A percentile compares a stretch with the other conserved stretches of the same genome.
Evolutionary conservation across 2,113 vertebrate species (phyloP).

Genomic region (Lota lota): DNA sequence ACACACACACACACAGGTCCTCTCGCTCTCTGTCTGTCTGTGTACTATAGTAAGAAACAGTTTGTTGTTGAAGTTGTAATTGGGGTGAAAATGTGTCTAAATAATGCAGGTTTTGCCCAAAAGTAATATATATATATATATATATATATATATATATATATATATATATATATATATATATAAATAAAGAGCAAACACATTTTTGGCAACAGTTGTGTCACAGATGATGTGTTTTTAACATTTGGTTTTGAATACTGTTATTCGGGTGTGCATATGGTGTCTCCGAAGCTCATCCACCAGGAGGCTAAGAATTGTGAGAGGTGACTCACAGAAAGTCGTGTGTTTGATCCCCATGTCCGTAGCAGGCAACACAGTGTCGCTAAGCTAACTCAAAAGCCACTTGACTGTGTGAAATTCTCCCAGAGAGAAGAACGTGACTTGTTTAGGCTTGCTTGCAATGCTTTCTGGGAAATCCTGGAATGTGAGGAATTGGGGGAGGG

Average conservation of each 20-base stretch:
- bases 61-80: no score
- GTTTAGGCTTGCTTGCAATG: constrained; percentile 75
- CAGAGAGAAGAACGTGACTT: constrained; percentile 72
- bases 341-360: not conserved
- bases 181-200: not conserved
- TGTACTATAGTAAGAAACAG: no score
- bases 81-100: no score
- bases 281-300: constrained; percentile 34
- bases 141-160: no score
- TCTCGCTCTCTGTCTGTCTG: no score
- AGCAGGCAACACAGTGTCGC: constrained; percentile 13
- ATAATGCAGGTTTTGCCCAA: no score
- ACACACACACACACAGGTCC: no score
- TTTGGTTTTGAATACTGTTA: no score
- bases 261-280: no score
- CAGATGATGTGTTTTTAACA: no score
- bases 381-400: constrained; percentile 26
- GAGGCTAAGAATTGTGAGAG: constrained; percentile 37
- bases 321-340: constrained; percentile 19
- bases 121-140: constrained; percentile 13
- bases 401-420: constrained; percentile 69
- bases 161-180: no score
- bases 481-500: constrained; percentile 75
- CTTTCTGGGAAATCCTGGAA: constrained; percentile 77
- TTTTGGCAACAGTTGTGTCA: no score